Base-by-base conservation (phyloP, 2,797 vertebrate genomes). In the Ctenochaetus hawaiiensis region DNA sequence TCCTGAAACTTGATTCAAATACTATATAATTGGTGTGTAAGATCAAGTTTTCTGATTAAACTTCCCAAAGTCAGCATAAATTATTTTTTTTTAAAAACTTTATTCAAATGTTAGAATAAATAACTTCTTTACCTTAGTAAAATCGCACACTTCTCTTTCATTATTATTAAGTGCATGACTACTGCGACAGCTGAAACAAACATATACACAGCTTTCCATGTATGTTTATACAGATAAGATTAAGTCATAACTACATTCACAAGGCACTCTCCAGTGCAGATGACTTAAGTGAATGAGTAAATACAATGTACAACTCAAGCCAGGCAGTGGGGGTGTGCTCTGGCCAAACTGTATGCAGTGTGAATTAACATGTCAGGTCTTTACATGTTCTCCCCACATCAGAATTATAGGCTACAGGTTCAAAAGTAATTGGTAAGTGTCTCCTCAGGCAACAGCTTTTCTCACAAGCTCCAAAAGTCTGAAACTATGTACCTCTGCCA, bases 401-500 rank as follows among this genome's bases (percentile, higher is more conserved):
- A 18, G 2, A 52, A 16, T n/a, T 45, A 47, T 5, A 58, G 14
- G 44, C 56, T 16, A 57, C 23, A 58, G 11, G 14, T 51, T 61
- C 0, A 14, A 59, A 52, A 26, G 43, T 34, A 34, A 1, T 22
- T 7, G 23, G 1, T 13, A 14, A 39, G 20, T 45, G 52, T 41
- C 23, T 5, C 9, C 3, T 20, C 1, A 1, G 26, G 4, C 10
- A 39, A 60, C 22, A 64, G 23, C 43, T 76, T 30, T 47, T 17
- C 5, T 30, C 30, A 23, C 30, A 17, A 70, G n/a, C 20, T 59
- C 39, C 11, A 23, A 13, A 51, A 44, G 9, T 20, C n/a, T 20
- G 10, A 3, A 10, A 14, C 39, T 12, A 12, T 1, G 88, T 95
- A 98, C 96, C 96, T 95, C 96, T 93, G 86, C 93, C 86, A 74